These are phyloP conservation scores for Trichoplusia ni DNA, from an alignment of 1,140 invertebrate genomes.

Conservation along the genomic window DNA sequence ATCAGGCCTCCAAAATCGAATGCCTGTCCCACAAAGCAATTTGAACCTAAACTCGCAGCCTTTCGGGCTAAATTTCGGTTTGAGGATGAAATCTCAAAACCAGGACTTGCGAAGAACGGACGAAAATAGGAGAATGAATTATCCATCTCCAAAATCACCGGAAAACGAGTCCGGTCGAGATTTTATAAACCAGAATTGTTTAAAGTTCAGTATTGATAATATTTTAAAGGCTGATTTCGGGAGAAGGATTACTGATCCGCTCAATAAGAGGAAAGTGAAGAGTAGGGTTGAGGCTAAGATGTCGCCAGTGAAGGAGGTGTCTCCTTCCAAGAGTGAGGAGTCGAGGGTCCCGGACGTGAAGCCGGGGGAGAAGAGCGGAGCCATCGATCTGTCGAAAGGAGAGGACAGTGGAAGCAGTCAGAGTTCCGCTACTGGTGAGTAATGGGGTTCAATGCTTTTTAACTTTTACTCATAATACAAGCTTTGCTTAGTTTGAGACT, in stretches of 20 bases:
- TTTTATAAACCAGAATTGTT: slow-evolving; percentile 83
- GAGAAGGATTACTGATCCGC: slow-evolving; percentile 86
- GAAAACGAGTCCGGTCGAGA: slow-evolving; percentile 68
- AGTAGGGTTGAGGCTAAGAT: slow-evolving; percentile 58
- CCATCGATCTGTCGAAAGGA: slow-evolving; percentile 72
- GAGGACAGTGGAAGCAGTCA: slow-evolving; percentile 69
- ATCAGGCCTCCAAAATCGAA: slow-evolving; percentile 48
- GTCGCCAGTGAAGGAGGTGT: slow-evolving; percentile 54
- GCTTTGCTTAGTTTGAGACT: too few relatives aligned
- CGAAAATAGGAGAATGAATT: slow-evolving; percentile 61
- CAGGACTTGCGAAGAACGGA: slow-evolving; percentile 52
- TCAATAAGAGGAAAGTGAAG: slow-evolving; percentile 83
- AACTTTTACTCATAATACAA: too few relatives aligned
- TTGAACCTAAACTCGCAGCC: slow-evolving; percentile 52
- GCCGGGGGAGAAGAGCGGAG: slow-evolving; percentile 57
- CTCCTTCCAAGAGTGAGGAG: slow-evolving; percentile 53
- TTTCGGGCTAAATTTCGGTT: slow-evolving; percentile 59
- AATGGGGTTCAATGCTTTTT: too few relatives aligned
- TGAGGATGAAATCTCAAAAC: slow-evolving; percentile 49
- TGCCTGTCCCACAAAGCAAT: slow-evolving; percentile 54
- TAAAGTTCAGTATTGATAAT: slow-evolving; percentile 96
- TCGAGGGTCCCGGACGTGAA: slow-evolving; percentile 68
- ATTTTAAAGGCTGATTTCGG: slow-evolving; percentile 95
- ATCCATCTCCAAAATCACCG: slow-evolving; percentile 58
- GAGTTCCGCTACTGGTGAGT: slow-evolving; percentile 58